Evolutionary conservation across 1,140 invertebrate genomes (phyloP).

Genomic region (Augochlora pura): DNA sequence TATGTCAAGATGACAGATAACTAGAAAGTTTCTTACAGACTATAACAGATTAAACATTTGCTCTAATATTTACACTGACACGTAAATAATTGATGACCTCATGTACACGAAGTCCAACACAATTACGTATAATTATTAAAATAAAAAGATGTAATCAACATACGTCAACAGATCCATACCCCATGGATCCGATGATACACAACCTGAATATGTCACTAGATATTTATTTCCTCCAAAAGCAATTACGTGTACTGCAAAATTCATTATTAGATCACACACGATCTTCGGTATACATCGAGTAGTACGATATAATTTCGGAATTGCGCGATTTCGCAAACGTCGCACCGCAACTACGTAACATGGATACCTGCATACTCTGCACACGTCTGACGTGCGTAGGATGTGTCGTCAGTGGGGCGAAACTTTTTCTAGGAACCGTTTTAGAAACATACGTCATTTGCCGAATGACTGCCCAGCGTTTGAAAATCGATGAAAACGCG

Average conservation of each 20-base stretch:
- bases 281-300: neutral
- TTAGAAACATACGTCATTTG: neutral
- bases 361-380: neutral
- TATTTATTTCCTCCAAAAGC: neutral
- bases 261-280: neutral
- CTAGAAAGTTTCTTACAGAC: neutral
- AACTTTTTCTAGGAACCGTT: constrained; percentile 24
- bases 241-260: no score
- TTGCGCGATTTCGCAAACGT: constrained; percentile 5
- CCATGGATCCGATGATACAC: neutral
- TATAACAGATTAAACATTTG: no score
- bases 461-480: neutral
- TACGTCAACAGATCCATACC: neutral
- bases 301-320: neutral
- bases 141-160: no score
- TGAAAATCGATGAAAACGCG: neutral
- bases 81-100: no score
- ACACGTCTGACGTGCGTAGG: neutral
- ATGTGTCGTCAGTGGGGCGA: neutral
- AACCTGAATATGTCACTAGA: neutral
- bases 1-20: neutral
- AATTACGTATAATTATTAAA: no score
- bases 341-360: neutral
- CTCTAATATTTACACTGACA: no score
- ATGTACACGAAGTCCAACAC: no score